A percentile compares a stretch with the other conserved stretches of the same genome.
Evolutionary conservation across 2,888 invertebrate species (phyloP).

Genomic region (Trilocha varians): DNA sequence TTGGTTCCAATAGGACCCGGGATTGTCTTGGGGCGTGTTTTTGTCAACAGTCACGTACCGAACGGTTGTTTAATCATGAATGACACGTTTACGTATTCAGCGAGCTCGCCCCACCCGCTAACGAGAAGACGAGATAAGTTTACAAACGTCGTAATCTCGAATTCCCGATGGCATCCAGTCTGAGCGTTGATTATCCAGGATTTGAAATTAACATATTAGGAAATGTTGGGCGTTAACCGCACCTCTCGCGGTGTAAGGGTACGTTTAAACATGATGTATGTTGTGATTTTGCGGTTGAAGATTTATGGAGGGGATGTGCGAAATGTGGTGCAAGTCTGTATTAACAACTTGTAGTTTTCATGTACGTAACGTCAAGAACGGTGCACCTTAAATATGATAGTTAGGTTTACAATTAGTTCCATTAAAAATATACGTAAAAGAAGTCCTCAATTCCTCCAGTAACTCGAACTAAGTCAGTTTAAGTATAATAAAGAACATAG

Average conservation of each 20-base stretch:
- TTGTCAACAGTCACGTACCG: conserved; percentile 56
- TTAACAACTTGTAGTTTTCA: too few relatives aligned
- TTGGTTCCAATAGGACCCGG: conserved; percentile 24
- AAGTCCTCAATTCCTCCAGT: too few relatives aligned
- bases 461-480: too few relatives aligned
- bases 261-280: conserved; percentile 4
- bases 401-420: too few relatives aligned
- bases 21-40: conserved; percentile 41
- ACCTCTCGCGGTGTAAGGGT: conserved; percentile 12
- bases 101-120: conserved; percentile 53
- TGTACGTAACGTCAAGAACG: too few relatives aligned
- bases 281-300: too few relatives aligned
- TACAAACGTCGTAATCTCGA: conserved; percentile 63
- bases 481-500: too few relatives aligned
- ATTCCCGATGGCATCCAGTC: conserved; percentile 56
- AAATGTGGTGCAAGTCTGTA: too few relatives aligned
- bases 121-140: conserved; percentile 68
- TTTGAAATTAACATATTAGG: conserved; percentile 63
- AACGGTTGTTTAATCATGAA: conserved; percentile 62
- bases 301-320: too few relatives aligned
- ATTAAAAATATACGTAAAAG: too few relatives aligned
- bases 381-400: too few relatives aligned
- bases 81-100: conserved; percentile 67
- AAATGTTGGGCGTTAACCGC: conserved; percentile 25
- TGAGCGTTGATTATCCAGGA: conserved; percentile 62